Percentiles rank a stretch among this genome's conserved stretches.
phyloP scores from a whole-genome alignment of 2,888 invertebrate genomes.

The Aproaerema taeniolella region DNA sequence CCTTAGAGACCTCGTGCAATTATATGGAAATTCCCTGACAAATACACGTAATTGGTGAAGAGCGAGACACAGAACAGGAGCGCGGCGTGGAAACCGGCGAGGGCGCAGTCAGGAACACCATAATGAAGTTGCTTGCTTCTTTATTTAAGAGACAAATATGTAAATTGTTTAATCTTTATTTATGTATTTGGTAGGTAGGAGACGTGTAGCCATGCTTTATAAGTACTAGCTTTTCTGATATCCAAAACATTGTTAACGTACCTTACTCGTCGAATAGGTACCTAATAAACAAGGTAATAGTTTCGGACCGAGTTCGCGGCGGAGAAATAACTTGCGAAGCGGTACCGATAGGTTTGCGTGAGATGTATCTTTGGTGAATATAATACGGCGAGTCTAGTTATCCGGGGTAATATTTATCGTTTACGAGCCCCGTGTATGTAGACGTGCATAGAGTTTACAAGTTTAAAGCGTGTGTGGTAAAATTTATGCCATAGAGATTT shows the following conservation, averaged over 20 bases:
- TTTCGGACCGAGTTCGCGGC: slow-evolving; percentile 32
- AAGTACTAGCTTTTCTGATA: slow-evolving; percentile 51
- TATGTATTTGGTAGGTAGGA: slow-evolving; percentile 52
- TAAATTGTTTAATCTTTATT: slow-evolving; percentile 47
- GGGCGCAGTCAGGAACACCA: slow-evolving; percentile 34
- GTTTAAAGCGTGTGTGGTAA: slow-evolving; percentile 70
- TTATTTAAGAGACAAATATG: slow-evolving; percentile 72
- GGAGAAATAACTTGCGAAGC: slow-evolving; percentile 30
- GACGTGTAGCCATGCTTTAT: slow-evolving; percentile 37
- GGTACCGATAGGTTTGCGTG: slow-evolving; percentile 22
- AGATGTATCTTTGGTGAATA: slow-evolving; percentile 24
- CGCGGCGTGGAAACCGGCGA: slow-evolving; percentile 17
- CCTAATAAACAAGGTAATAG: slow-evolving; percentile 41
- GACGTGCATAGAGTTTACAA: slow-evolving; percentile 67
- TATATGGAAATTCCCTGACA: slow-evolving; percentile 54
- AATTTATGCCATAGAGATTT: slow-evolving; percentile 76
- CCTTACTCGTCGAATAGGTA: too few species aligned
- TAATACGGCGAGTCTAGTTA: slow-evolving; percentile 18
- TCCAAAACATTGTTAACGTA: slow-evolving; percentile 31
- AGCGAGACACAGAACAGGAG: slow-evolving; percentile 37
- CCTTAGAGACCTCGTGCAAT: slow-evolving; percentile 39
- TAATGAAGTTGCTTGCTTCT: slow-evolving; percentile 65
- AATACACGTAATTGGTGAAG: slow-evolving; percentile 49
- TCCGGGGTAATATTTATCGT: slow-evolving; percentile 39
- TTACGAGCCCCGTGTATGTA: slow-evolving; percentile 47